Evolutionary conservation across 92 coral and sea anemone genomes (phyloP).

Genomic region (Anthopleura xanthogrammica): DNA sequence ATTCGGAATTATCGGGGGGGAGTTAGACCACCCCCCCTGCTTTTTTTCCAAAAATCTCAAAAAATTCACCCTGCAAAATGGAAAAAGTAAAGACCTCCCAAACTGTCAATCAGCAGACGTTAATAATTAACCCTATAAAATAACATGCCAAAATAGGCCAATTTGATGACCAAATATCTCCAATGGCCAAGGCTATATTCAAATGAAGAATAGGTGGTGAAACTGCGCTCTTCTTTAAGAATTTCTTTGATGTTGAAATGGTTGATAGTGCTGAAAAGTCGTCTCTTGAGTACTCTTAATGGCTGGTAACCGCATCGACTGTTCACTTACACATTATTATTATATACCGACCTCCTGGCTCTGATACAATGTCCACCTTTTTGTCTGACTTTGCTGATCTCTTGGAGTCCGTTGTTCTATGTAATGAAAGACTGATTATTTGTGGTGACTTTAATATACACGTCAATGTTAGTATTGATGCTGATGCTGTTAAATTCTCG

Average conservation of each 20-base stretch:
- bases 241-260: neutral
- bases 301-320: neutral
- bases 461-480: conserved; percentile 18
- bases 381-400: conserved; percentile 32
- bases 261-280: neutral
- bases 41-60: too few species aligned
- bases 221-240: neutral
- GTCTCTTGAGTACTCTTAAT: conserved; percentile 6
- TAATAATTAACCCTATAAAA: too few species aligned
- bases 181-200: too few species aligned
- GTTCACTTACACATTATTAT: conserved; percentile 3
- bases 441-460: conserved; percentile 51
- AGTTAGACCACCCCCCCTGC: too few species aligned
- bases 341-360: conserved; percentile 42
- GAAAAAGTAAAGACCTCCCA: too few species aligned
- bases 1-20: too few species aligned
- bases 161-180: too few species aligned
- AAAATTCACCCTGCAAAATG: too few species aligned
- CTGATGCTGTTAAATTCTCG: conserved; percentile 16
- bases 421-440: conserved; percentile 31
- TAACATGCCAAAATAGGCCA: too few species aligned
- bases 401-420: conserved; percentile 38
- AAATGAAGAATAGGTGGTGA: conserved; percentile 1
- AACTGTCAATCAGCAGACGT: too few species aligned
- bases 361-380: conserved; percentile 20